Base-by-base conservation (phyloP, 2,888 invertebrate genomes). In the Cosmia pyralina region DNA sequence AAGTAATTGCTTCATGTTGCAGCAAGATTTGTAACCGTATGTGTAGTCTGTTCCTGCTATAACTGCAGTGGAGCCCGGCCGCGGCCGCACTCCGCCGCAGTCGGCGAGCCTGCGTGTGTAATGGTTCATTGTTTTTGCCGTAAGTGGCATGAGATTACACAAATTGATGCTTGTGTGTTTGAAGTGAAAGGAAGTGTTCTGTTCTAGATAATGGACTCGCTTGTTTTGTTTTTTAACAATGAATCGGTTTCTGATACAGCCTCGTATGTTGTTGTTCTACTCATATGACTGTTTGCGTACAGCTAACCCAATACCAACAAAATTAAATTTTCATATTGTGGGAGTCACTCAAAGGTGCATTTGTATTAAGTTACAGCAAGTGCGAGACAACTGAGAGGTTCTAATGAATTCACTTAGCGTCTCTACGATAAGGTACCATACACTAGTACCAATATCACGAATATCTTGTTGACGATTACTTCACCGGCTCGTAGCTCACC, bases 81-180 rank as follows among this genome's bases (percentile, higher is more conserved):
- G 64, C 46, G 15, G 75, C 46, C 58, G 64, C 59, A 48, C 77
- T 62, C 34, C 46, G 70, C 59, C 60, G 70, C 77, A 76, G 81
- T 81, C 75, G 84, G 85, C 86, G 87, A 86, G 88, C 28, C 28
- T 89, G 88, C 87, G 89, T 89, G 84, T 89, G 90, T 92, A 92
- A 93, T 93, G 91, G 92, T 91, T 92, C 93, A 94, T 94, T 94
- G 94, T 94, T 93, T 93, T 92, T 91, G 91, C 88, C 85, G 90
- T 92, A 93, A 93, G 92, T 92, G 92, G 89, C 87, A 88, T 88
- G 88, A 91, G 92, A 93, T 93, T 93, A 92, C 92, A 91, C 91
- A 92, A 92, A 93, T 93, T 91, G 92, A 91, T 91, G 90, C 89
- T 89, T 88, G 90, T 91, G 86, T 90, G 90, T 91, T 92, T 89